Evolutionary conservation across 2,113 vertebrate species (phyloP).

Genomic region (Microcebus griseorufus): DNA sequence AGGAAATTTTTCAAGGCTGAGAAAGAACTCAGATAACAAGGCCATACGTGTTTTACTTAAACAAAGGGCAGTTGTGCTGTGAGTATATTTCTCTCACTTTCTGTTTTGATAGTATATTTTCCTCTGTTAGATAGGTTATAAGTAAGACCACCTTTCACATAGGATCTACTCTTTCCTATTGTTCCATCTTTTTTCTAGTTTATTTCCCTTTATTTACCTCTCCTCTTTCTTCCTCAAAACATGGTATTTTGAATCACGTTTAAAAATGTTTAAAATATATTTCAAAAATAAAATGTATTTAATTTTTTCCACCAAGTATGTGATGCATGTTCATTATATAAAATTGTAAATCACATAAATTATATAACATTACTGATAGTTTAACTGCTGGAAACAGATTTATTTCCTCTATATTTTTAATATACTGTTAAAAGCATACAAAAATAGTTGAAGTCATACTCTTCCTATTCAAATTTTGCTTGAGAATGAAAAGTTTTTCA

Average conservation of each 20-base stretch:
- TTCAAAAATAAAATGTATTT: neutral
- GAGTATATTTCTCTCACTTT: too few species aligned
- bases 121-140: too few species aligned
- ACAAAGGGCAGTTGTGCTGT: too few species aligned
- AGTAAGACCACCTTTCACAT: too few species aligned
- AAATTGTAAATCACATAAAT: neutral
- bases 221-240: neutral
- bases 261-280: neutral
- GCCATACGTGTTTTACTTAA: too few species aligned
- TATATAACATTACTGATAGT: neutral
- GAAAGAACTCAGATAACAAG: too few species aligned
- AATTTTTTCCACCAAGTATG: neutral
- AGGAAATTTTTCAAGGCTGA: too few species aligned
- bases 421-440: neutral
- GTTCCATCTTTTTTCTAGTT: neutral
- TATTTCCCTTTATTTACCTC: neutral
- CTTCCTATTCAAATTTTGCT: neutral
- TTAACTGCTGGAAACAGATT: neutral
- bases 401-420: conserved; percentile 10
- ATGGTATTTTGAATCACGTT: neutral
- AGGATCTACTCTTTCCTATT: neutral
- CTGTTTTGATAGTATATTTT: too few species aligned
- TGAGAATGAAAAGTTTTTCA: neutral
- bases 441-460: neutral
- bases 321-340: neutral